These are phyloP conservation scores for Oeneis ivallda DNA, from an alignment of 2,888 invertebrate genomes.

Conservation along the genomic window DNA sequence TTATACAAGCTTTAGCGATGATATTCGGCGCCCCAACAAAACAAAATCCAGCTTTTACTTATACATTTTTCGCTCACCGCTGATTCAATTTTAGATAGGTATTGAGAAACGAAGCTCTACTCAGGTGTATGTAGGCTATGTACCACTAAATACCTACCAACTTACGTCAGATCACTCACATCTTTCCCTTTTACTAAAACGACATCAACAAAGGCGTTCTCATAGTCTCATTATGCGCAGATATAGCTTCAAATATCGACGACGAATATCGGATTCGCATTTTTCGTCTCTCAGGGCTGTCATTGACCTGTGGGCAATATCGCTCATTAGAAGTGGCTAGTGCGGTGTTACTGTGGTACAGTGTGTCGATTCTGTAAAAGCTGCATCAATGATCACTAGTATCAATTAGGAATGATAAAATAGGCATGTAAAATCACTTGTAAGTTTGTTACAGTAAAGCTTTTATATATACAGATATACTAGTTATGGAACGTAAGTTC, in stretches of 20 bases:
- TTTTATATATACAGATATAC: too few species aligned
- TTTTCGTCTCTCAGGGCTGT: conserved; percentile 16
- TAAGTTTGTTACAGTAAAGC: too few species aligned
- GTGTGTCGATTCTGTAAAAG: too few species aligned
- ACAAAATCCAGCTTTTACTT: conserved; percentile 6
- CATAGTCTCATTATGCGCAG: conserved; percentile 11
- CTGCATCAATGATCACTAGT: too few species aligned
- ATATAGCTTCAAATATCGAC: conserved; percentile 31
- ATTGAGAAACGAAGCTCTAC: conserved; percentile 2
- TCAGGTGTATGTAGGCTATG: background rate
- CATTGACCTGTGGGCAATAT: background rate
- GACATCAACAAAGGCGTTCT: conserved; percentile 11
- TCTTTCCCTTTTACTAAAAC: conserved; percentile 1
- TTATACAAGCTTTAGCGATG: background rate
- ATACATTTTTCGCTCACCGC: conserved; percentile 12
- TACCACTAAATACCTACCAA: background rate
- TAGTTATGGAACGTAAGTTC: too few species aligned
- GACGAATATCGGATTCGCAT: conserved; percentile 32
- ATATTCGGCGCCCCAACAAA: background rate
- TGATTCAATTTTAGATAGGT: conserved; percentile 20
- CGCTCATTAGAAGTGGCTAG: too few species aligned
- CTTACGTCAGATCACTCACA: background rate
- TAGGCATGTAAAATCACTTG: too few species aligned
- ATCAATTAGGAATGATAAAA: too few species aligned
- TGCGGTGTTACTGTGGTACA: too few species aligned